Conservation (phyloP, 2,888 invertebrate species). For the Sphecodes monilicornis region DNA sequence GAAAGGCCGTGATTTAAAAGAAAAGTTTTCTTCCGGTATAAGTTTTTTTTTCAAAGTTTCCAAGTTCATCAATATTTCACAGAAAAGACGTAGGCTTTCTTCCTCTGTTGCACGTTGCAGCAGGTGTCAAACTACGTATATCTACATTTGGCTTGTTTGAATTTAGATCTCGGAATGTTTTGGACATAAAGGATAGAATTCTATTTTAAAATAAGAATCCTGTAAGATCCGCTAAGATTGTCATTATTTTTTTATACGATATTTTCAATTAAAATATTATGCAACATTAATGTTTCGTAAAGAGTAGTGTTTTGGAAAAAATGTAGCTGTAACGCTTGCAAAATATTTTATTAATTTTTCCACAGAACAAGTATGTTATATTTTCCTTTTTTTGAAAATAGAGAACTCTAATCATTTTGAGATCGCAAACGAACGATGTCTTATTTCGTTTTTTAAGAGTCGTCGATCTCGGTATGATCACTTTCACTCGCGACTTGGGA, state of each 20-base stretch:
- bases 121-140: background rate
- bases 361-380: background rate
- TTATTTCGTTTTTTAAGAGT: background rate
- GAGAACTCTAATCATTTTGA: background rate
- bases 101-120: background rate
- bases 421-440: background rate
- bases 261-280: too few species aligned
- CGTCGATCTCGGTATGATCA: background rate
- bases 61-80: background rate
- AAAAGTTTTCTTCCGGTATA: constrained; percentile 2
- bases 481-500: background rate
- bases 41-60: background rate
- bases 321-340: too few species aligned
- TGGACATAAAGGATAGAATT: background rate
- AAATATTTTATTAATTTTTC: background rate
- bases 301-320: too few species aligned
- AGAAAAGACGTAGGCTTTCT: background rate
- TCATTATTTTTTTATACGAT: background rate
- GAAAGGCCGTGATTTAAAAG: background rate
- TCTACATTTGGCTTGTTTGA: background rate
- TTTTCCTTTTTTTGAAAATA: background rate
- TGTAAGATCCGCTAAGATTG: background rate
- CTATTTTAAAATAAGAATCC: background rate
- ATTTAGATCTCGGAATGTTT: background rate
- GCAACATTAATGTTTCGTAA: too few species aligned